Base-by-base conservation (phyloP, 2,113 vertebrate species). In the Pardalotus punctatus region DNA sequence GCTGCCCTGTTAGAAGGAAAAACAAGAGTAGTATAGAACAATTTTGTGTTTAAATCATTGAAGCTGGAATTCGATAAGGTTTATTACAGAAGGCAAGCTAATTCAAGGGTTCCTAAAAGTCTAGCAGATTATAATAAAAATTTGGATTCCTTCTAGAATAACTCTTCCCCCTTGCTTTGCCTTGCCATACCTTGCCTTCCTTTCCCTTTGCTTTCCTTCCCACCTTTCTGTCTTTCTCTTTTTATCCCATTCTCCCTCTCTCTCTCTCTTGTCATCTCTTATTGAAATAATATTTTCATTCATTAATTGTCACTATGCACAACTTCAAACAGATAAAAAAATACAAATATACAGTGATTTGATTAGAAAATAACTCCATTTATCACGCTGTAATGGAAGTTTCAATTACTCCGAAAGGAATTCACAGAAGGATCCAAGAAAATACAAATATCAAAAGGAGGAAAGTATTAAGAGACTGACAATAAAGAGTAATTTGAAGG, bases 31-130 rank as follows among this genome's bases (percentile, higher is more conserved):
- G 48, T 83, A 92, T 94, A 93, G 36, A 96, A 51, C 91, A 72
- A 71, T 90, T 86, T 70, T 71, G 36, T 81, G 67, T 83, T 80
- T 95, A 97, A 97, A 94, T 95, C 47, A 88, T 93, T 88, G 84
- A 94, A 91, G 28, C 62, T 94, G 43, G 57, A 88, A 47, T 96
- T 93, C 96, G 87, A 83, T 78, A 91, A 56, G 70, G 81, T 81
- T 54, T 93, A 95, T 90, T 95, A 69, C 51, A 80, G 90, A 93
- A 94, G 36, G n/a, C 56, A 96, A 95, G 72, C 43, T 80, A 95
- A 96, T 95, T 88, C 84, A 81, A 94, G 77, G 24, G 31, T 95
- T 88, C 64, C 79, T 97, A 81, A 90, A 92, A 88, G 73, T 28
- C 38, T 74, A 57, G 10, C 2, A 65, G 23, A 33, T 47, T 95